Conservation (phyloP, 2,797 vertebrate genomes). For the Aldrovandia affinis region DNA sequence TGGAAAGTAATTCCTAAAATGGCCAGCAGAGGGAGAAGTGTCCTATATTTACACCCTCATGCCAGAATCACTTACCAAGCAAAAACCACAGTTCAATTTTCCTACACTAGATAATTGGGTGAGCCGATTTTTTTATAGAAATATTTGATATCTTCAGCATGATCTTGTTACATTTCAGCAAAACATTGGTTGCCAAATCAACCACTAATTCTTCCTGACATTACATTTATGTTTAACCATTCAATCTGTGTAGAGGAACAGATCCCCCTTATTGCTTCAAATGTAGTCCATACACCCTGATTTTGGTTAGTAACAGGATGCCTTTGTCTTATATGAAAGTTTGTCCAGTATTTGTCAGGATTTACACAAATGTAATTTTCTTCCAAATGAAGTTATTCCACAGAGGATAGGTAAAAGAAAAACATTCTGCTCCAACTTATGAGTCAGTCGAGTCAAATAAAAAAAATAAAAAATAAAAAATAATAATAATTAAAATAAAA, state of each 20-base stretch:
- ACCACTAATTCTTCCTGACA: neutral
- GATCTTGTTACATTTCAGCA: neutral
- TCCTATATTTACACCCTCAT: neutral
- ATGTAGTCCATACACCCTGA: no score
- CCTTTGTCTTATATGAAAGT: no score
- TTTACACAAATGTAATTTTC: no score
- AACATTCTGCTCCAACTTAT: no score
- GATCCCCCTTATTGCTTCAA: no score
- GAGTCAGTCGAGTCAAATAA: no score
- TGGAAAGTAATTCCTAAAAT: neutral
- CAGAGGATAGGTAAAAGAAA: no score
- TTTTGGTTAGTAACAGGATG: no score
- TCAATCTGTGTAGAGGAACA: neutral
- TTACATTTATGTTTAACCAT: neutral
- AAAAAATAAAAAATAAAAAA: no score
- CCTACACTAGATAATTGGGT: neutral
- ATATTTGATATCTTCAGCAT: neutral
- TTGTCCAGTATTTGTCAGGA: no score
- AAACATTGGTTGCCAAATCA: neutral
- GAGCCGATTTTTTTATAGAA: neutral
- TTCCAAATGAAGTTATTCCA: no score
- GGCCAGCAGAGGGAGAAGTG: slow-evolving; percentile 20
- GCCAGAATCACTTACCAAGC: neutral
- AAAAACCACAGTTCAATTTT: neutral
- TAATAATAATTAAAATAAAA: no score